These are phyloP conservation scores for Pavo muticus DNA, from an alignment of 2,113 vertebrate species.

Conservation along the genomic window DNA sequence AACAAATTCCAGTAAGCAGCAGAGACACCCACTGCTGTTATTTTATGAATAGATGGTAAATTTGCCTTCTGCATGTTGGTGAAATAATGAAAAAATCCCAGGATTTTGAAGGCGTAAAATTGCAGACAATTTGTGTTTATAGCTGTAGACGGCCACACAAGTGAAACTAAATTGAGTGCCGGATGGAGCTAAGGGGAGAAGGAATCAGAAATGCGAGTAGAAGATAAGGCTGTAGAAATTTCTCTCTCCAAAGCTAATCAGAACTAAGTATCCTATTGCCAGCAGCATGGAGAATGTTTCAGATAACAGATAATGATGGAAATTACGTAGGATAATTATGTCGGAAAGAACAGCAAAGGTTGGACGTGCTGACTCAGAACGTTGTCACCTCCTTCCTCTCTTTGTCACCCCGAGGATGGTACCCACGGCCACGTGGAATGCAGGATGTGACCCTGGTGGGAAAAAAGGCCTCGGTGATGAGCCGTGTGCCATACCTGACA, in stretches of 20 bases:
- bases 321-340: neutral
- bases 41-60: neutral
- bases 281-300: neutral
- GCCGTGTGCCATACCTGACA: neutral
- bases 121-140: constrained; percentile 35
- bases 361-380: neutral
- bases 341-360: neutral
- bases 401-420: neutral
- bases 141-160: neutral
- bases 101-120: constrained; percentile 47
- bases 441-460: neutral
- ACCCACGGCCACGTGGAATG: neutral
- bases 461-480: neutral
- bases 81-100: constrained; percentile 31
- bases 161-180: neutral
- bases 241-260: neutral
- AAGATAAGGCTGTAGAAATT: neutral
- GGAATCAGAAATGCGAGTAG: neutral
- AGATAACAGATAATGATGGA: neutral
- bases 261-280: neutral
- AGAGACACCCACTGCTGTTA: neutral
- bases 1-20: neutral
- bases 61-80: neutral
- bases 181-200: neutral
- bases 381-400: neutral